Conservation (phyloP, 2,113 vertebrate genomes). For the Apteryx owenii region DNA sequence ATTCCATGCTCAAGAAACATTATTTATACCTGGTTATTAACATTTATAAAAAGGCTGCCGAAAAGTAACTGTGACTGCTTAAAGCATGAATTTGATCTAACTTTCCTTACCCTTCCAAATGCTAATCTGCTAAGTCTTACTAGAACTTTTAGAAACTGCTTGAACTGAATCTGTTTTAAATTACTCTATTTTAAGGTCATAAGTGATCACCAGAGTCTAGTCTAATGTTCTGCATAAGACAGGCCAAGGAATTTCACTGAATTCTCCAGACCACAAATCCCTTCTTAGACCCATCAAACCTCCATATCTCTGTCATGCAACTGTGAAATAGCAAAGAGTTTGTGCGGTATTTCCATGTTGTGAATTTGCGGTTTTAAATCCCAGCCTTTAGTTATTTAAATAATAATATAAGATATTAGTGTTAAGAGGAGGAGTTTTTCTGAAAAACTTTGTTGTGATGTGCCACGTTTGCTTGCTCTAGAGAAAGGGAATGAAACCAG, state of each 20-base stretch:
- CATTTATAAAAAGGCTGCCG: neutral
- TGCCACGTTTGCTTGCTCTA: neutral
- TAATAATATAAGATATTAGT: neutral
- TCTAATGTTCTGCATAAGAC: slow-evolving; percentile 29
- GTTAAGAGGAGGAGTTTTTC: neutral
- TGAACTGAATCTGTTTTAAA: slow-evolving; percentile 59
- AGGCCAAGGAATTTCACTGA: slow-evolving; percentile 50
- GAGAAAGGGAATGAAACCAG: neutral
- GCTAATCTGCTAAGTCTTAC: slow-evolving; percentile 42
- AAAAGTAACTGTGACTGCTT: neutral
- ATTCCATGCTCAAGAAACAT: slow-evolving; percentile 11
- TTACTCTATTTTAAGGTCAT: slow-evolving; percentile 47
- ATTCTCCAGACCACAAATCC: slow-evolving; percentile 61
- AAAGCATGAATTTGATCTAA: slow-evolving; percentile 14
- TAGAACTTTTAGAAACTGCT: slow-evolving; percentile 58
- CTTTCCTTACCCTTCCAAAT: slow-evolving; percentile 2
- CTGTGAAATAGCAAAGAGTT: slow-evolving; percentile 1
- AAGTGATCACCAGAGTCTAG: slow-evolving; percentile 47
- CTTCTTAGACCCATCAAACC: slow-evolving; percentile 14
- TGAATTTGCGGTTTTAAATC: slow-evolving; percentile 37
- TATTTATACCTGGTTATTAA: neutral
- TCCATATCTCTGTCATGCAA: slow-evolving; percentile 44
- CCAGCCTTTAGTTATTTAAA: neutral
- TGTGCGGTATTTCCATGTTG: slow-evolving; percentile 15
- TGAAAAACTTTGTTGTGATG: neutral